Conservation (phyloP, 1,140 invertebrate genomes). For the Aricia agestis region DNA sequence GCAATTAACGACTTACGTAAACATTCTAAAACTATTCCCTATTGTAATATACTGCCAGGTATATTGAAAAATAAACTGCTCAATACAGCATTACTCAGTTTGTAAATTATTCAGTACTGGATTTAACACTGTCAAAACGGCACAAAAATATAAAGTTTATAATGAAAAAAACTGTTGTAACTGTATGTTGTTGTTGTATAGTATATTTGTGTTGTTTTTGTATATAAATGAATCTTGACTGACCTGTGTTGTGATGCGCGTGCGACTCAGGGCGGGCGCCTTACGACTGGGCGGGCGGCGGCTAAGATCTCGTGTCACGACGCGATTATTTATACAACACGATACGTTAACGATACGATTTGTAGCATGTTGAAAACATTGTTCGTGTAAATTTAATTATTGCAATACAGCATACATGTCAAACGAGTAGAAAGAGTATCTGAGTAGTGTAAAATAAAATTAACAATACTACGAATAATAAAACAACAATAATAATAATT, state of each 20-base stretch:
- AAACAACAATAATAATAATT: no score
- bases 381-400: no score
- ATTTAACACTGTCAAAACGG: slow-evolving; percentile 33
- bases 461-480: no score
- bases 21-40: neutral
- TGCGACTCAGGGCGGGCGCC: slow-evolving; percentile 58
- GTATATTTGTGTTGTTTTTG: slow-evolving; percentile 23
- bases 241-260: slow-evolving; percentile 48
- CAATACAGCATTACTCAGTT: slow-evolving; percentile 43
- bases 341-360: slow-evolving; percentile 32
- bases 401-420: no score
- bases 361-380: neutral
- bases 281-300: slow-evolving; percentile 66
- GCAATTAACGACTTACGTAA: slow-evolving; percentile 1
- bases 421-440: no score
- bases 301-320: slow-evolving; percentile 33
- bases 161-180: neutral
- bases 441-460: no score
- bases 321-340: slow-evolving; percentile 24
- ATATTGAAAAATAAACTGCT: neutral
- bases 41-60: neutral
- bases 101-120: slow-evolving; percentile 49
- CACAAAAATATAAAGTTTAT: slow-evolving; percentile 38
- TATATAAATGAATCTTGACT: slow-evolving; percentile 40
- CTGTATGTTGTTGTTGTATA: slow-evolving; percentile 17